Evolutionary conservation across 2,797 vertebrate species (phyloP).

Genomic region (Melanotaenia trifasciata): DNA sequence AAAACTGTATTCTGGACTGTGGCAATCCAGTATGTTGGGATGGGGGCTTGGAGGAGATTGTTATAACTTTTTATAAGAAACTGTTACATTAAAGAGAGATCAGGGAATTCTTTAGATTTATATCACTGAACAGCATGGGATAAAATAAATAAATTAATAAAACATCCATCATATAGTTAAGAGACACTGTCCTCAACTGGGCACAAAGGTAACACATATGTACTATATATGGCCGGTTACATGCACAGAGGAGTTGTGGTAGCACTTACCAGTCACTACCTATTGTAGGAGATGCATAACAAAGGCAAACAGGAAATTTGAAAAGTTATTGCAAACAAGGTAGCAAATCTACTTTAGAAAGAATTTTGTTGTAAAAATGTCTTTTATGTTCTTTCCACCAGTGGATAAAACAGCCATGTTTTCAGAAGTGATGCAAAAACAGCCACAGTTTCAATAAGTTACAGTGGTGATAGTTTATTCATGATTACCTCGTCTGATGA

Average conservation of each 20-base stretch:
- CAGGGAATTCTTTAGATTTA: not conserved
- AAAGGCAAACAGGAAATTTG: conserved; percentile 26
- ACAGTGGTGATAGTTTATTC: conserved; percentile 73
- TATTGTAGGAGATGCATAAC: conserved; percentile 7
- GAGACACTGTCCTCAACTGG: conserved; percentile 33
- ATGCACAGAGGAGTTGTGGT: conserved; percentile 14
- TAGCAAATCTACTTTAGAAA: conserved; percentile 19
- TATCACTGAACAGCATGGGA: not conserved
- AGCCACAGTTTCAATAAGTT: conserved; percentile 62
- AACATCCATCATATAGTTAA: conserved; percentile 22
- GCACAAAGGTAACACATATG: conserved; percentile 61
- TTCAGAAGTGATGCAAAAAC: conserved; percentile 47
- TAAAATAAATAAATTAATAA: not conserved
- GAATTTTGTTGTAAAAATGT: not conserved
- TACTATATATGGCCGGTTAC: conserved; percentile 41
- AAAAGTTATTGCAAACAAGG: conserved; percentile 10
- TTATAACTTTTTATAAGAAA: not conserved
- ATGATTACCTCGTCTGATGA: conserved; percentile 64
- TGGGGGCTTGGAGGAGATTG: not conserved
- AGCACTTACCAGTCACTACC: not conserved
- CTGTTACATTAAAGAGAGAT: not conserved
- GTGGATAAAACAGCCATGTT: conserved; percentile 48
- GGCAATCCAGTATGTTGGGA: not conserved
- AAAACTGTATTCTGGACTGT: not conserved
- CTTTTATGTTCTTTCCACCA: conserved; percentile 31